Evolutionary conservation across 2,797 vertebrate genomes (phyloP), one percentile per base, ranked within the genome.

Genomic region (Decapterus maruadsi): DNA sequence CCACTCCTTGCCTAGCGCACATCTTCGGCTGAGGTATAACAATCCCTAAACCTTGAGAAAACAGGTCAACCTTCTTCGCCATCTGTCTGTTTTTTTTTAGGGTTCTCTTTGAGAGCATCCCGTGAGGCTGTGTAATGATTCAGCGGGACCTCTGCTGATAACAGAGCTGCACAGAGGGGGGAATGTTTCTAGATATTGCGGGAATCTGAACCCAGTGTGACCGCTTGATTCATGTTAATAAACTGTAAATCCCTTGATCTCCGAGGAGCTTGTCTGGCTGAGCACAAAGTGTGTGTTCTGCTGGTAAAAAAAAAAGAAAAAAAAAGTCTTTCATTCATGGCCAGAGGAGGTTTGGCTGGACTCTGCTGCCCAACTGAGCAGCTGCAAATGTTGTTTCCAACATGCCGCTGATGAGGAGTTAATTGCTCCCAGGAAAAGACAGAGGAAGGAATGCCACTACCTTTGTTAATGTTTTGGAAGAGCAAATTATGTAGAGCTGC

Each of bases 391-490:
- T 22, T 68, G 56, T 72, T 80, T 75, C 68, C 68, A 85, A 59
- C 75, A 74, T 69, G 65, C 68, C 70, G 72, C 72, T 80, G 80
- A 85, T 74, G 79, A 78, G 75, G 74, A 70, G 68, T 71, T 80
- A 80, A 89, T 77, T 80, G 38, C 26, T 86, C 78, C 64, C 76
- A 26, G 46, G 46, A 5, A 50, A 77, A 75, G 43, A 17, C 34
- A 11, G n/a, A 19, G 16, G 20, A 20, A 59, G 54, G 26, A 56
- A 58, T 75, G 72, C 83, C 77, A 84, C n/a, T 31, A 42, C 61
- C 65, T 88, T 66, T 87, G 76, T 54, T 80, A 36, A 71, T 83
- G 75, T 79, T 83, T 86, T 67, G 55, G 48, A 82, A 57, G 64
- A 84, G 77, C 78, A 78, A 75, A 75, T 81, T 61, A 75, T 75